A percentile compares a stretch with the other conserved stretches of the same genome.
phyloP scores from a whole-genome alignment of 2,113 vertebrate species.

The Hemibagrus wyckioides region DNA sequence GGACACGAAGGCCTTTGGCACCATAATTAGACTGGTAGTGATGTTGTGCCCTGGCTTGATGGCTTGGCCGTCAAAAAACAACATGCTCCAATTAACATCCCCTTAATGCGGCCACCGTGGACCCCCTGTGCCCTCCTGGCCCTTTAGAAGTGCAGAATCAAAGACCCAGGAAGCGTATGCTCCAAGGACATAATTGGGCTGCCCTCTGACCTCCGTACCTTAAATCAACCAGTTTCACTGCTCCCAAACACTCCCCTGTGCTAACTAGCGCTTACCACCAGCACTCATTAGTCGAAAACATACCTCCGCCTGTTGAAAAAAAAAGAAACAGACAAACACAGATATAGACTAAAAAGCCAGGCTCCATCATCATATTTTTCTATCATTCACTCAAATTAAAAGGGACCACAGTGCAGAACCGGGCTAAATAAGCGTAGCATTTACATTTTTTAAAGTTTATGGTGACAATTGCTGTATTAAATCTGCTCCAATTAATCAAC shows the following conservation, averaged over 20 bases:
- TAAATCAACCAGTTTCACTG: constrained; percentile 81
- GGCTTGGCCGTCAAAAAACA: constrained; percentile 59
- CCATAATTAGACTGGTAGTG: constrained; percentile 59
- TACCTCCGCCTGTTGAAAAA: constrained; percentile 27
- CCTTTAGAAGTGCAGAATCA: constrained; percentile 93
- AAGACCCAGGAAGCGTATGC: constrained; percentile 81
- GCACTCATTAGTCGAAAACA: constrained; percentile 91
- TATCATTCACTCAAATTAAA: constrained; percentile 43
- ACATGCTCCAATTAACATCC: constrained; percentile 90
- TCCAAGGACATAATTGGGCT: constrained; percentile 96
- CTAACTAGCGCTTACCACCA: constrained; percentile 94
- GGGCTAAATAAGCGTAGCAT: constrained; percentile 36
- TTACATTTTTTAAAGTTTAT: constrained; percentile 39
- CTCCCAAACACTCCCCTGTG: constrained; percentile 91
- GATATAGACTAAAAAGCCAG: constrained; percentile 32
- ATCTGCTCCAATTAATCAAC: constrained; percentile 48
- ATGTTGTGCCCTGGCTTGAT: constrained; percentile 52
- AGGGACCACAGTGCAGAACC: background rate
- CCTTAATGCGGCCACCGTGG: constrained; percentile 81
- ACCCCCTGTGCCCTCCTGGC: constrained; percentile 79
- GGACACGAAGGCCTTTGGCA: constrained; percentile 49
- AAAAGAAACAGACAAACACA: constrained; percentile 53
- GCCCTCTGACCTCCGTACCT: constrained; percentile 88
- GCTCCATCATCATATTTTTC: constrained; percentile 46
- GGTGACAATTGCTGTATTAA: constrained; percentile 5